A percentile compares a stretch with the other conserved stretches of the same genome.
Evolutionary conservation across 92 coral and sea anemone genomes (phyloP).

Genomic region (Parazoanthus atlanticus): DNA sequence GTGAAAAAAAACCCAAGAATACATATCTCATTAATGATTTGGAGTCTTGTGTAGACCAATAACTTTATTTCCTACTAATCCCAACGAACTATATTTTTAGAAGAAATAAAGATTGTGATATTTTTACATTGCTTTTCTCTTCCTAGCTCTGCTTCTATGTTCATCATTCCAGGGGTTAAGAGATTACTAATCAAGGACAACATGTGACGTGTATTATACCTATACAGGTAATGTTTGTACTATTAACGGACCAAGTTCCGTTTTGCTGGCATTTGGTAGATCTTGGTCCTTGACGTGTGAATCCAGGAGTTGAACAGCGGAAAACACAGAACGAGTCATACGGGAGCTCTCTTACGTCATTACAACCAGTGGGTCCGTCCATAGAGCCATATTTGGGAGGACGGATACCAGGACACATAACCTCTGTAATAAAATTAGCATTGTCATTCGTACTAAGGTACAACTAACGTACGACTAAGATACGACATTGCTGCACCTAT

Average conservation of each 20-base stretch:
- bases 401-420: slow-evolving; percentile 13
- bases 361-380: slow-evolving; percentile 18
- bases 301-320: slow-evolving; percentile 11
- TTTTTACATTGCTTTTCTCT: too few relatives aligned
- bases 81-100: too few relatives aligned
- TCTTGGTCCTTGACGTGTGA: slow-evolving; percentile 1
- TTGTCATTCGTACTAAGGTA: too few relatives aligned
- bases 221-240: background rate
- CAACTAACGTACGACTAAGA: too few relatives aligned
- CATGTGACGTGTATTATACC: background rate
- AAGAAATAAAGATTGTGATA: too few relatives aligned
- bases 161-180: too few relatives aligned
- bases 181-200: background rate
- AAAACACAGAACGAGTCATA: slow-evolving; percentile 14
- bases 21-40: too few relatives aligned
- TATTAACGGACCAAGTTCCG: slow-evolving; percentile 27
- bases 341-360: slow-evolving; percentile 2
- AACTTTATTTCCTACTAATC: too few relatives aligned
- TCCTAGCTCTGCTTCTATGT: too few relatives aligned
- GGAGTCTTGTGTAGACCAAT: too few relatives aligned
- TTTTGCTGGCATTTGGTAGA: slow-evolving; percentile 6
- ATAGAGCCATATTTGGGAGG: slow-evolving; percentile 25
- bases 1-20: too few relatives aligned
- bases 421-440: background rate
- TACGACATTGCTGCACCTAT: too few relatives aligned